These are phyloP conservation scores for Scaptomyza reducta DNA, from an alignment of 2,888 invertebrate genomes.

Conservation along the genomic window DNA sequence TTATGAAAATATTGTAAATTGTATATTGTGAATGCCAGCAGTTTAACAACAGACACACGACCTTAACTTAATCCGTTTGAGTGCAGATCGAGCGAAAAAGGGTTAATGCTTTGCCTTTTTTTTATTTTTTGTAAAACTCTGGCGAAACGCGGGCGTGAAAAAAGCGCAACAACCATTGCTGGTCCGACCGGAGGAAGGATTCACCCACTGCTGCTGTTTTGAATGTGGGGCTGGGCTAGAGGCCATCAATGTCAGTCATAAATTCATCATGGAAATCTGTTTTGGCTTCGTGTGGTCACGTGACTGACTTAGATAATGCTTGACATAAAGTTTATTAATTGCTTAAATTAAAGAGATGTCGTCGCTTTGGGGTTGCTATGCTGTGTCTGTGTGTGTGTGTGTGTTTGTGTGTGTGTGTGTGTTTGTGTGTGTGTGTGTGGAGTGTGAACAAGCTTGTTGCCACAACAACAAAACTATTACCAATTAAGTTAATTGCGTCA, in stretches of 20 bases:
- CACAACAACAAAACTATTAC: conserved; percentile 69
- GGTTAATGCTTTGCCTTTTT: conserved; percentile 51
- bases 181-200: conserved; percentile 18
- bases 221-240: conserved; percentile 43
- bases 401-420: neutral
- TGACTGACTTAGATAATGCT: conserved; percentile 74
- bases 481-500: conserved; percentile 76
- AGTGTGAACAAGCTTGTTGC: conserved; percentile 45
- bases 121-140: neutral
- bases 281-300: conserved; percentile 77
- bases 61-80: conserved; percentile 63
- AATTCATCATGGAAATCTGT: conserved; percentile 80
- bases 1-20: conserved; percentile 54
- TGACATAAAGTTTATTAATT: conserved; percentile 74
- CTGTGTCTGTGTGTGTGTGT: neutral
- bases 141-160: conserved; percentile 70
- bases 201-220: conserved; percentile 56
- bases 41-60: conserved; percentile 74
- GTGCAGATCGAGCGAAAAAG: conserved; percentile 64
- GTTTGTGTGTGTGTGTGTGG: neutral
- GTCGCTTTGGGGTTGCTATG: conserved; percentile 40
- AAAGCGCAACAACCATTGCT: conserved; percentile 65
- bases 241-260: conserved; percentile 79
- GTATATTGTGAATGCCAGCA: conserved; percentile 40
- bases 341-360: conserved; percentile 68